These are phyloP conservation scores for Drosophila parthenogenetica DNA, from an alignment of 2,888 invertebrate genomes.

Conservation along the genomic window DNA sequence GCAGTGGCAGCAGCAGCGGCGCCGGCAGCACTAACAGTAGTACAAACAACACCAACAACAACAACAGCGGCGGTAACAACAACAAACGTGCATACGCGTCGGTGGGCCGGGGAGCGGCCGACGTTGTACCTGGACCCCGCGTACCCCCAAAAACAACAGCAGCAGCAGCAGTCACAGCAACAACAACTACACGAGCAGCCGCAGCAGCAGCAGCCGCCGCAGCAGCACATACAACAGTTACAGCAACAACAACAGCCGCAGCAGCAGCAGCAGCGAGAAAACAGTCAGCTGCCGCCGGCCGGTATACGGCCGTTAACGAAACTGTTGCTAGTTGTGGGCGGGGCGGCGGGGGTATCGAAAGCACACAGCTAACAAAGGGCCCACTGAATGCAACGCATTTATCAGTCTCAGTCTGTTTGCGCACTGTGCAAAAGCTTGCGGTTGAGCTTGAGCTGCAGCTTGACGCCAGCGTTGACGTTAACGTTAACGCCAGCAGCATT, in stretches of 20 bases:
- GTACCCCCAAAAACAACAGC: constrained; percentile 45
- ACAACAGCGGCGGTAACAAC: constrained; percentile 44
- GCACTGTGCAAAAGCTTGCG: constrained; percentile 67
- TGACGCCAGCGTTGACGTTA: constrained; percentile 24
- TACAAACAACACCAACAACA: constrained; percentile 37
- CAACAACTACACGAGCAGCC: constrained; percentile 24
- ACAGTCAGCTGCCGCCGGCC: constrained; percentile 62
- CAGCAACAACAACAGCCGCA: constrained; percentile 15
- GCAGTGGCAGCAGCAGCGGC: constrained; percentile 57
- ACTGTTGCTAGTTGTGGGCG: constrained; percentile 58
- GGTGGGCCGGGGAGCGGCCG: constrained; percentile 72
- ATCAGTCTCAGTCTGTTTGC: constrained; percentile 53
- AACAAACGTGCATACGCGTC: constrained; percentile 52
- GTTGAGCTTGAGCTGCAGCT: constrained; percentile 42
- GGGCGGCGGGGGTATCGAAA: constrained; percentile 31
- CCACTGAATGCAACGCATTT: constrained; percentile 60
- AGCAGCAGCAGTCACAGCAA: constrained; percentile 27
- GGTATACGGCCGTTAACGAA: constrained; percentile 58
- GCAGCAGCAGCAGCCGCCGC: constrained; percentile 22
- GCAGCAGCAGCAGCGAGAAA: constrained; percentile 20
- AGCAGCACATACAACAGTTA: constrained; percentile 24
- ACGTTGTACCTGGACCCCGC: constrained; percentile 50
- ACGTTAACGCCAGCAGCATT: constrained; percentile 30
- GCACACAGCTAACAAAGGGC: constrained; percentile 60
- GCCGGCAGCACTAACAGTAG: constrained; percentile 46